Conservation (phyloP, 2,888 invertebrate genomes). For the Amblyteles armatorius region DNA sequence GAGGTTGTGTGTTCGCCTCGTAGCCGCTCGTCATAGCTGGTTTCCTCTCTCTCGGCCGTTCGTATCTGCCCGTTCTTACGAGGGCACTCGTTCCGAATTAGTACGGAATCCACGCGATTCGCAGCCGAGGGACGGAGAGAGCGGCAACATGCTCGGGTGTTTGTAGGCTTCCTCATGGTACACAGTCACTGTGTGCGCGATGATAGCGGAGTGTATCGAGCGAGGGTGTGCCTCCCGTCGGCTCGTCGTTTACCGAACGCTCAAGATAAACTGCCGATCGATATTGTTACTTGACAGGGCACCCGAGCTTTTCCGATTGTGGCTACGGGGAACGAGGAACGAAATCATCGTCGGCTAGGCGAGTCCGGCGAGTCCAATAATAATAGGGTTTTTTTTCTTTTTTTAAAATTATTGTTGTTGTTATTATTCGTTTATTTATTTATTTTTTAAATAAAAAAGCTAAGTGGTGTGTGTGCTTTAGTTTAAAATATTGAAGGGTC, state of each 20-base stretch:
- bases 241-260: conserved; percentile 58
- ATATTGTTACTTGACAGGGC: conserved; percentile 53
- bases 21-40: background rate
- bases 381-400: background rate
- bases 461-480: too few relatives aligned
- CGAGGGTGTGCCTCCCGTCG: conserved; percentile 59
- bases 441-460: too few relatives aligned
- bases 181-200: background rate
- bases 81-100: conserved; percentile 34
- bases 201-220: conserved; percentile 41
- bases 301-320: conserved; percentile 28
- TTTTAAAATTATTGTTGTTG: too few relatives aligned
- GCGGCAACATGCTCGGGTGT: background rate
- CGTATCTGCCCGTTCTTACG: conserved; percentile 12
- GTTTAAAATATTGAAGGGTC: too few relatives aligned
- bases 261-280: conserved; percentile 66
- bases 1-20: background rate
- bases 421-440: too few relatives aligned
- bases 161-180: background rate
- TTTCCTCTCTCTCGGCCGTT: background rate
- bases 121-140: background rate
- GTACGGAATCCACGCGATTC: conserved; percentile 37
- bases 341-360: conserved; percentile 6
- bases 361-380: conserved; percentile 37
- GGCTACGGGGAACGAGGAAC: conserved; percentile 9